Base-by-base conservation (phyloP, 2,113 vertebrate genomes). In the Pardalotus punctatus region DNA sequence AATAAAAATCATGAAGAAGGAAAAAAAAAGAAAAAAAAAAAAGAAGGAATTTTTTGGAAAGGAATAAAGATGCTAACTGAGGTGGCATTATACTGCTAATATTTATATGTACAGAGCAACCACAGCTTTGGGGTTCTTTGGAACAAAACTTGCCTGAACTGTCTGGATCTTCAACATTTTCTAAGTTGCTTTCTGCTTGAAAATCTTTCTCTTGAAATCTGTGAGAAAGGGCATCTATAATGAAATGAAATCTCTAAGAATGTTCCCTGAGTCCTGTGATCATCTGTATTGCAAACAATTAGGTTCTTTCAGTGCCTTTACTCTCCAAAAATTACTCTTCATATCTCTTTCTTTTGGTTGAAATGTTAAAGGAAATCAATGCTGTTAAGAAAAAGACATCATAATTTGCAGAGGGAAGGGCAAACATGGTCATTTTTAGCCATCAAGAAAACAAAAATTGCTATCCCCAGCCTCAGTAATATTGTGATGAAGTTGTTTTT, bases 351-450 rank as follows among this genome's bases (percentile, higher is more conserved):
- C 81, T 94, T 87, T 64, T 47, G 33, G 60, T 53, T 64, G 82
- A 90, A 96, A 90, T 81, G 93, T 60, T 96, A 96, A 95, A 96
- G 93, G 96, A 96, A 96, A 97, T 96, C 92, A 94, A 97, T 96
- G 88, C 56, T 81, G 60, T 90, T 95, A 83, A 82, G 88, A 88
- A 96, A 88, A 90, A 90, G 85, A 86, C 94, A 94, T 90, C 90
- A 92, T 83, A 88, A 95, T 96, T 96, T 78, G 76, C 76, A 51
- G 67, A 47, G 66, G 87, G 79, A 91, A 91, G 91, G 94, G 82
- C 65, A 86, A 83, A 89, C 60, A 22, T 53, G 85, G 79, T 88
- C 85, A 92, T 87, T 95, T 94, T 90, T 79, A 92, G 79, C 81
- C 88, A 90, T 88, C 82, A 19, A 14, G 50, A 48, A 93, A 95